Conservation (phyloP, 2,113 vertebrate genomes). For the Xiphorhynchus elegans region DNA sequence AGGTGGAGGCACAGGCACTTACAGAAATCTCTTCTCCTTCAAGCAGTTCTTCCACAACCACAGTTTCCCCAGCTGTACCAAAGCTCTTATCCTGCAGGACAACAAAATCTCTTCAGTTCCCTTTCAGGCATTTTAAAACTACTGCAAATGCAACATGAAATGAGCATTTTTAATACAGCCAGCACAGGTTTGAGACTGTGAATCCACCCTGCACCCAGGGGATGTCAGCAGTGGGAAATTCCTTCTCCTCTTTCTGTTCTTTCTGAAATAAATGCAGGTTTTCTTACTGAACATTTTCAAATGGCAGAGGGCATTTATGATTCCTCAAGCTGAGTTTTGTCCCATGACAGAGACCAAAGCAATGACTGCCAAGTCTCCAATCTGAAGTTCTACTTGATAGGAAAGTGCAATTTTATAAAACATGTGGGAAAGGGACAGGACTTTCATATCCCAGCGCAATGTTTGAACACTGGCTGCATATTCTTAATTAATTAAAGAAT, state of each 20-base stretch:
- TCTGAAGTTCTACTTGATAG: not conserved
- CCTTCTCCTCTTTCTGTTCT: not conserved
- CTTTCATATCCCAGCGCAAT: not conserved
- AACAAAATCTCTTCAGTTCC: not conserved
- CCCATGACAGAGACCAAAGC: not conserved
- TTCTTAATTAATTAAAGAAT: not conserved
- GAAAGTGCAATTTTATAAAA: not conserved
- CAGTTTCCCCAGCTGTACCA: slow-evolving; percentile 90
- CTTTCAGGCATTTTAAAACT: not conserved
- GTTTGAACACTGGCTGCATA: not conserved
- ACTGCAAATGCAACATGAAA: not conserved
- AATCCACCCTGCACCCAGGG: not conserved
- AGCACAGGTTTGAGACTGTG: not conserved
- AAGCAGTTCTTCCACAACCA: slow-evolving; percentile 94
- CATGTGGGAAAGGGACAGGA: not conserved
- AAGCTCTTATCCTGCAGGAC: slow-evolving; percentile 84
- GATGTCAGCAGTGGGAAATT: not conserved
- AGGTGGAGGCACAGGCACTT: slow-evolving; percentile 59
- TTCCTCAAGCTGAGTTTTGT: not conserved
- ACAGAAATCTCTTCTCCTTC: slow-evolving; percentile 97
- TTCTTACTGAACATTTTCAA: not conserved
- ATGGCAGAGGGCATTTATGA: not conserved
- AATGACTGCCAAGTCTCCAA: not conserved
- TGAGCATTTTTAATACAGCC: not conserved
- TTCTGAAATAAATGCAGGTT: not conserved